Conservation (phyloP, 2,797 vertebrate species). For the Arnoldichthys spilopterus region DNA sequence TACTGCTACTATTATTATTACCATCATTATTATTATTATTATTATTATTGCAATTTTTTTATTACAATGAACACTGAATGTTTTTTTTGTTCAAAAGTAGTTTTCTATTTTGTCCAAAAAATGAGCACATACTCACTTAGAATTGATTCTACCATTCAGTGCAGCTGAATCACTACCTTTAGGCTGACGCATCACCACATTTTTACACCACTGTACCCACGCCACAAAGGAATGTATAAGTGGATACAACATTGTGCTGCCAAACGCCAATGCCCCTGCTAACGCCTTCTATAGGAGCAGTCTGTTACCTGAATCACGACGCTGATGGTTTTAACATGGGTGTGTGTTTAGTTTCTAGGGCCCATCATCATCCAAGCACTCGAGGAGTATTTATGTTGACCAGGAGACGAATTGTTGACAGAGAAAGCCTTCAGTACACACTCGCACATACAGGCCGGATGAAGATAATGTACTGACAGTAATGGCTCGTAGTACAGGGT, state of each 20-base stretch:
- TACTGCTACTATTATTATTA: too few relatives aligned
- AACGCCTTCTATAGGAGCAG: not conserved
- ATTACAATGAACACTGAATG: too few relatives aligned
- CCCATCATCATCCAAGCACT: conserved; percentile 1
- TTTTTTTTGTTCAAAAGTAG: too few relatives aligned
- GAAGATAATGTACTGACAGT: conserved; percentile 53
- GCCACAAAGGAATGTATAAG: not conserved
- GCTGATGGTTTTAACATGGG: conserved; percentile 2
- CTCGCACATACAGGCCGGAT: conserved; percentile 15
- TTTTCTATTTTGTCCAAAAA: too few relatives aligned
- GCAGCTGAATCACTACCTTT: not conserved
- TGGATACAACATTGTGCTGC: not conserved
- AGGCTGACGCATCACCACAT: not conserved
- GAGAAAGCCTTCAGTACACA: conserved; percentile 7
- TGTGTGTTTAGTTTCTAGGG: not conserved
- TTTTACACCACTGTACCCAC: not conserved
- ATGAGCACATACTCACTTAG: not conserved
- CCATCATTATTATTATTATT: too few relatives aligned
- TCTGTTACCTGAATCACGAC: not conserved
- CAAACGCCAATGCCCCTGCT: not conserved
- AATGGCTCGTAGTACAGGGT: conserved; percentile 36
- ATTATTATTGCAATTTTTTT: too few relatives aligned
- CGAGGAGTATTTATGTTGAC: not conserved
- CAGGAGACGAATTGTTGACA: conserved; percentile 12
- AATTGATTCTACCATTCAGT: not conserved